Percentiles rank a stretch among this genome's conserved stretches.
Conservation (phyloP, 1,140 invertebrate species). For the Listronotus bonariensis region DNA sequence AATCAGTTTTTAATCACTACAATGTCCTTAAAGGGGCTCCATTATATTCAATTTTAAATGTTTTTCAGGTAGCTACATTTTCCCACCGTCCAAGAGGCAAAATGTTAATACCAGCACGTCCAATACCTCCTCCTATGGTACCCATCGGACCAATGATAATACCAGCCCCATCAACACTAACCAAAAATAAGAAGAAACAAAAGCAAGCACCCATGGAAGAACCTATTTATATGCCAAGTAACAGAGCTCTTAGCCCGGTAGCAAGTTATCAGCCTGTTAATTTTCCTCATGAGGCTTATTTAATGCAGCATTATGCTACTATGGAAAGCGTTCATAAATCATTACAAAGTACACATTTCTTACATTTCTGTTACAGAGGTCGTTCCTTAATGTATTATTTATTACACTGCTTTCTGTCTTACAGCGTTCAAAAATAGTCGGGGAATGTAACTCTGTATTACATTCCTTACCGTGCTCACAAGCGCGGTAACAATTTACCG, state of each 20-base stretch:
- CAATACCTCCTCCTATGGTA: conserved; percentile 54
- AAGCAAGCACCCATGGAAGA: conserved; percentile 58
- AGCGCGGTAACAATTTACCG: no score
- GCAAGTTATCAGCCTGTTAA: conserved; percentile 66
- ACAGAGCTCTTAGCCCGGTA: conserved; percentile 62
- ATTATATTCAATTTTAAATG: no score
- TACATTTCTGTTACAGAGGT: no score
- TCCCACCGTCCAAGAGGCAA: conserved; percentile 52
- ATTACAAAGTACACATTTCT: no score
- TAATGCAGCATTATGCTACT: conserved; percentile 65
- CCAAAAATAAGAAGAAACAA: conserved; percentile 50
- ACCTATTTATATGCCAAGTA: conserved; percentile 66
- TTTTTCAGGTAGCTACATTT: conserved; percentile 43
- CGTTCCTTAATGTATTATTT: no score
- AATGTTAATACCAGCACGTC: conserved; percentile 53
- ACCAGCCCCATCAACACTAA: conserved; percentile 44
- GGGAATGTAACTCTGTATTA: no score
- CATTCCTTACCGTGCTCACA: no score
- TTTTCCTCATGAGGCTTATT: conserved; percentile 66
- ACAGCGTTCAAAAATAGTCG: no score
- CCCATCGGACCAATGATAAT: conserved; percentile 48
- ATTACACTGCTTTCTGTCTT: no score
- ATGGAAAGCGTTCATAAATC: no score
- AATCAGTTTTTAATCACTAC: no score
- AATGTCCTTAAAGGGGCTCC: no score